Evolutionary conservation across 2,888 invertebrate species (phyloP).

Genomic region (Pinctada fucata): DNA sequence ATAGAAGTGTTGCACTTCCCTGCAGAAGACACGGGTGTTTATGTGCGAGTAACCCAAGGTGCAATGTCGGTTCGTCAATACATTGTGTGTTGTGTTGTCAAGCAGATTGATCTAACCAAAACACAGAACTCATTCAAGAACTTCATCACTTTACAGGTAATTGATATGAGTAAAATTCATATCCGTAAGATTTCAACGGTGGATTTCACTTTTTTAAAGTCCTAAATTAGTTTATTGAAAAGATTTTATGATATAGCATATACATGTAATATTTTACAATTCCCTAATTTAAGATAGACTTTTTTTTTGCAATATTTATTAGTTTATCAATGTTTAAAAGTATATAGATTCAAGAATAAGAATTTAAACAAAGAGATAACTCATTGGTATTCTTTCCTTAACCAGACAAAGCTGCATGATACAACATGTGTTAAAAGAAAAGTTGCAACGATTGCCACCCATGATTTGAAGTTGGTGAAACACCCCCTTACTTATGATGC

Average conservation of each 20-base stretch:
- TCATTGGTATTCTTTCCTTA: constrained; percentile 31
- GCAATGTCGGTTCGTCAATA: constrained; percentile 83
- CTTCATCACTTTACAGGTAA: constrained; percentile 85
- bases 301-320: too few relatives aligned
- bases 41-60: constrained; percentile 60
- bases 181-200: constrained; percentile 9
- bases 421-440: constrained; percentile 87
- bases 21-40: constrained; percentile 55
- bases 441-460: constrained; percentile 89
- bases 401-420: constrained; percentile 82
- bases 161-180: too few relatives aligned
- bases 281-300: too few relatives aligned
- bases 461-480: constrained; percentile 84
- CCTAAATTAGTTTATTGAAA: too few relatives aligned
- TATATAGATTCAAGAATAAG: too few relatives aligned
- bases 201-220: too few relatives aligned
- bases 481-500: constrained; percentile 84
- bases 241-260: too few relatives aligned
- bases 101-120: constrained; percentile 81
- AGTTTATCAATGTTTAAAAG: too few relatives aligned
- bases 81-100: constrained; percentile 86
- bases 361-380: too few relatives aligned
- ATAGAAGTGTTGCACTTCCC: constrained; percentile 75
- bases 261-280: too few relatives aligned
- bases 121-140: constrained; percentile 83